Evolutionary conservation across 1,140 invertebrate genomes (phyloP).

Genomic region (Bombus polaris): DNA sequence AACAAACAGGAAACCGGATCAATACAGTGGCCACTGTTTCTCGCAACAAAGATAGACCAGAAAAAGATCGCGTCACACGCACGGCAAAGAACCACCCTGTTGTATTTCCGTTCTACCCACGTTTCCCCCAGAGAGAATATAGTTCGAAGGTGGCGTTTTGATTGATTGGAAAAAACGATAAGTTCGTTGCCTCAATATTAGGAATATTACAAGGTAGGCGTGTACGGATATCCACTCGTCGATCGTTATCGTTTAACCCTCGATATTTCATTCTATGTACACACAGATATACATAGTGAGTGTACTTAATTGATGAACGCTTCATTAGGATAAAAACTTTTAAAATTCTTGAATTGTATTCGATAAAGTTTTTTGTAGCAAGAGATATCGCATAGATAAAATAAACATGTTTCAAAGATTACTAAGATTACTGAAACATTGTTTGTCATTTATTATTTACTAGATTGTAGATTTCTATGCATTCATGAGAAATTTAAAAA

Average conservation of each 20-base stretch:
- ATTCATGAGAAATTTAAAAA: too few relatives aligned
- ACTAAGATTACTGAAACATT: too few relatives aligned
- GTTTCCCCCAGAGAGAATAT: not conserved
- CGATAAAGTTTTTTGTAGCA: not conserved
- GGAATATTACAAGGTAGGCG: not conserved
- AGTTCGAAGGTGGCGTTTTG: not conserved
- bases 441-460: too few relatives aligned
- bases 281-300: not conserved
- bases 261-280: not conserved
- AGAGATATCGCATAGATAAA: too few relatives aligned
- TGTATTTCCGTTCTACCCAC: slow-evolving; percentile 37
- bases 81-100: not conserved
- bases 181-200: not conserved
- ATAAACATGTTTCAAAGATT: too few relatives aligned
- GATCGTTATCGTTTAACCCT: not conserved
- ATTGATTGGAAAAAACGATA: not conserved
- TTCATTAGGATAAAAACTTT: not conserved
- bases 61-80: slow-evolving; percentile 19
- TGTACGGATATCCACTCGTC: not conserved
- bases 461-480: too few relatives aligned
- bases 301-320: not conserved
- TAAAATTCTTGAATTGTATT: not conserved
- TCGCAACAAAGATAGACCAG: slow-evolving; percentile 8
- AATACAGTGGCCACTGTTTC: slow-evolving; percentile 35
- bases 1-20: slow-evolving; percentile 41